Base-by-base conservation (phyloP, 2,797 vertebrate genomes). In the Melopsittacus undulatus region DNA sequence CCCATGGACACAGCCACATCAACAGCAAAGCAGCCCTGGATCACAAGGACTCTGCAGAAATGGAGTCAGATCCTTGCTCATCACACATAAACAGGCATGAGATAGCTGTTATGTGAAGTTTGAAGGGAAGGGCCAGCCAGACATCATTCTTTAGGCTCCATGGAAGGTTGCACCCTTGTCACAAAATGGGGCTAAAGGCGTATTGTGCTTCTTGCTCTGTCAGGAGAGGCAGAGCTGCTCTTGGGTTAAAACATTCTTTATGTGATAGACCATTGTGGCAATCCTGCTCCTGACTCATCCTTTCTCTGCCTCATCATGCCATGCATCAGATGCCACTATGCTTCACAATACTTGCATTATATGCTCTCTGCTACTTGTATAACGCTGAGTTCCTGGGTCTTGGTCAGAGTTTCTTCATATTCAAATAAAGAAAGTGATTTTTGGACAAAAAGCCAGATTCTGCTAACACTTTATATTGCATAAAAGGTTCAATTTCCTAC, bases 291-390 rank as follows among this genome's bases (percentile, higher is more conserved):
- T 83, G 67, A 59, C 19, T 66, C 83, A 6, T 43, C 24, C 45
- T 30, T 48, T 10, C 56, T 80, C 54, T 43, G 34, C 9, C 68
- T 70, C 82, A 59, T 42, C 36, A 10, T 10, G 45, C 62, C 29
- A 13, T 19, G 48, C 59, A 59, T 43, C 75, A 51, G 40, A 56
- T 38, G 13, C 14, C 48, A 34, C 48, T 13, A 11, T 32, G 48
- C 72, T 68, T 68, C 48, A 85, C 66, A 85, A 72, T 4, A 49
- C 14, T 49, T 45, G 7, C 30, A 61, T 3, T 68, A 19, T 21
- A 16, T 7, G 22, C 24, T 76, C 38, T 40, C 1, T 3, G 51
- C 1, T 19, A 43, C n/a, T 63, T 29, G 4, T 1, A 0, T 5
- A 51, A 26, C 0, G 0, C 68, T 54, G 27, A 56, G 46, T 20